Conservation (phyloP, 2,797 vertebrate genomes). For the Pipistrellus pipistrellus region DNA sequence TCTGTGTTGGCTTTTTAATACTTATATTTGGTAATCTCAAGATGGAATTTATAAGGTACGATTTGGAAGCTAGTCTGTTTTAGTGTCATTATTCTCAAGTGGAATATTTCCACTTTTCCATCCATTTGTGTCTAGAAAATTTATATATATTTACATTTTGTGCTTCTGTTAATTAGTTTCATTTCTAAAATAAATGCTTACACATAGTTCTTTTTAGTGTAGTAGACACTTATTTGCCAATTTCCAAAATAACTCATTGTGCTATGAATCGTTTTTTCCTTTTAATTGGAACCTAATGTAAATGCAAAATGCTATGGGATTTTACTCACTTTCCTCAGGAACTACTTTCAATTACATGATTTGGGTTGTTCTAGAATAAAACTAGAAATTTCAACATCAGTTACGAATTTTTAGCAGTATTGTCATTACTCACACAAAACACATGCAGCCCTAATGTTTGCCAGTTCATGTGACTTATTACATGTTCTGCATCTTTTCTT, state of each 20-base stretch:
- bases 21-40: background rate
- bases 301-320: slow-evolving; percentile 83
- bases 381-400: slow-evolving; percentile 80
- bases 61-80: slow-evolving; percentile 47
- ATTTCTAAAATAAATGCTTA: slow-evolving; percentile 51
- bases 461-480: background rate
- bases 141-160: slow-evolving; percentile 70
- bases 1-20: background rate
- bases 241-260: slow-evolving; percentile 80
- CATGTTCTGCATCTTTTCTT: background rate
- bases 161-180: slow-evolving; percentile 76
- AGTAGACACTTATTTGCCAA: slow-evolving; percentile 73
- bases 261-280: slow-evolving; percentile 76
- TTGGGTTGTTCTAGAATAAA: slow-evolving; percentile 83
- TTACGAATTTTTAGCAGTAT: slow-evolving; percentile 70
- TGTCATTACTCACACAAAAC: background rate
- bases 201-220: slow-evolving; percentile 80
- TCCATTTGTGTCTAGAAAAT: background rate
- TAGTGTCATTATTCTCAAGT: slow-evolving; percentile 2
- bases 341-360: slow-evolving; percentile 83
- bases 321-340: slow-evolving; percentile 83
- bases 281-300: slow-evolving; percentile 83
- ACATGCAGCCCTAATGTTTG: background rate
- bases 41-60: background rate
- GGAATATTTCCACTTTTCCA: background rate